Evolutionary conservation across 2,797 vertebrate species (phyloP).

Genomic region (Darevskia nairensis): DNA sequence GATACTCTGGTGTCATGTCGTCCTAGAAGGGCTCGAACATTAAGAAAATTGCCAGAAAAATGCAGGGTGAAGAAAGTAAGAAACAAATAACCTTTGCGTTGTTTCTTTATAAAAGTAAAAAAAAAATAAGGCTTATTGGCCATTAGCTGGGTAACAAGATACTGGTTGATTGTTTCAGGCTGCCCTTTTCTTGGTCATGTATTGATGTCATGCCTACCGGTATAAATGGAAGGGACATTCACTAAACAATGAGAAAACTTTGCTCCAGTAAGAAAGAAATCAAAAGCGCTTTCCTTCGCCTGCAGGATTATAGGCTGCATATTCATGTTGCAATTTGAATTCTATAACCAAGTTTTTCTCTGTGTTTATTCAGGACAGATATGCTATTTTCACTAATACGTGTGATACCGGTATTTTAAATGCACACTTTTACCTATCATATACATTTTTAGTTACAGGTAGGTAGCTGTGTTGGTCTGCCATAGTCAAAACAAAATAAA

Average conservation of each 20-base stretch:
- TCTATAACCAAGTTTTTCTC: not conserved
- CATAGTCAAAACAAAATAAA: too few species aligned
- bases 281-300: not conserved
- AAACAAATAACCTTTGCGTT: conserved; percentile 4
- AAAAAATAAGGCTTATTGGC: not conserved
- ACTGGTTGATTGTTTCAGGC: not conserved
- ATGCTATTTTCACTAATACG: too few species aligned
- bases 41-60: conserved; percentile 4
- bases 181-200: not conserved
- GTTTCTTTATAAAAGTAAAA: conserved; percentile 38
- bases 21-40: conserved; percentile 36
- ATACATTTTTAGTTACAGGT: too few species aligned
- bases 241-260: not conserved
- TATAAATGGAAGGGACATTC: not conserved
- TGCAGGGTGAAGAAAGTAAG: not conserved
- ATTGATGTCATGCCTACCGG: conserved; percentile 9
- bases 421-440: too few species aligned
- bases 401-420: too few species aligned
- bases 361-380: not conserved
- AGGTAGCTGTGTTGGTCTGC: too few species aligned
- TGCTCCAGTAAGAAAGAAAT: not conserved
- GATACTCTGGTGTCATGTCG: conserved; percentile 7
- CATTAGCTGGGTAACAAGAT: not conserved
- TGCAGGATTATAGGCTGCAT: not conserved
- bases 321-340: not conserved